phyloP scores from a whole-genome alignment of 2,113 vertebrate genomes.

The Podarcis raffonei region DNA sequence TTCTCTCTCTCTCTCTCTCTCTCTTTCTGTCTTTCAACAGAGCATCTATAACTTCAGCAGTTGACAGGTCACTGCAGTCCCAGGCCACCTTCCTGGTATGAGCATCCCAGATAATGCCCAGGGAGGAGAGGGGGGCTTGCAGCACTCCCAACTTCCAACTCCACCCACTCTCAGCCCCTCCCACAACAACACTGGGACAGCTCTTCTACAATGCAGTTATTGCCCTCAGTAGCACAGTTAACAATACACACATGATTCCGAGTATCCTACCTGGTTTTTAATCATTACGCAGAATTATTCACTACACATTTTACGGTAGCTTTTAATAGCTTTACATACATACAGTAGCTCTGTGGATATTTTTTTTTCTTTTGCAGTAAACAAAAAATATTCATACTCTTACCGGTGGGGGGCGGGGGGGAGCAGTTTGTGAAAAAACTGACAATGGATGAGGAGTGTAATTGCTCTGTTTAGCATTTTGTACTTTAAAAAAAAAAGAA shows the following conservation, averaged over 20 bases:
- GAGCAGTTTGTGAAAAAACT: constrained; percentile 83
- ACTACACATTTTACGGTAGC: constrained; percentile 85
- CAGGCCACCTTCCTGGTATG: constrained; percentile 55
- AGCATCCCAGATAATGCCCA: constrained; percentile 40
- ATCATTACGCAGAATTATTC: constrained; percentile 82
- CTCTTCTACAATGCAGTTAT: constrained; percentile 54
- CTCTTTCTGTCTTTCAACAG: constrained; percentile 57
- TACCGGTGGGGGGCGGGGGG: constrained; percentile 78
- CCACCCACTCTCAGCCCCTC: constrained; percentile 40
- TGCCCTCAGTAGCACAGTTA: constrained; percentile 67
- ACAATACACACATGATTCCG: constrained; percentile 84
- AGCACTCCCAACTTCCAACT: background rate
- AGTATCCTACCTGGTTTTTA: constrained; percentile 81
- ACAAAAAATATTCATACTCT: constrained; percentile 82
- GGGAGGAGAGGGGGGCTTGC: constrained; percentile 7
- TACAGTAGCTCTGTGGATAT: constrained; percentile 74
- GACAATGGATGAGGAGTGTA: constrained; percentile 83
- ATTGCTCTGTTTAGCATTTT: constrained; percentile 93
- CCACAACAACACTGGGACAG: constrained; percentile 44
- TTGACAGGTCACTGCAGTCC: constrained; percentile 51
- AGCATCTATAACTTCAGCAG: constrained; percentile 59
- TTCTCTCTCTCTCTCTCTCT: constrained; percentile 39
- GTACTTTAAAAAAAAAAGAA: constrained; percentile 87
- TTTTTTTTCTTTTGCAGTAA: constrained; percentile 76
- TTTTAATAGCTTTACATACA: constrained; percentile 82